Conservation (phyloP, 1,140 invertebrate species). For the Sitophilus oryzae region DNA sequence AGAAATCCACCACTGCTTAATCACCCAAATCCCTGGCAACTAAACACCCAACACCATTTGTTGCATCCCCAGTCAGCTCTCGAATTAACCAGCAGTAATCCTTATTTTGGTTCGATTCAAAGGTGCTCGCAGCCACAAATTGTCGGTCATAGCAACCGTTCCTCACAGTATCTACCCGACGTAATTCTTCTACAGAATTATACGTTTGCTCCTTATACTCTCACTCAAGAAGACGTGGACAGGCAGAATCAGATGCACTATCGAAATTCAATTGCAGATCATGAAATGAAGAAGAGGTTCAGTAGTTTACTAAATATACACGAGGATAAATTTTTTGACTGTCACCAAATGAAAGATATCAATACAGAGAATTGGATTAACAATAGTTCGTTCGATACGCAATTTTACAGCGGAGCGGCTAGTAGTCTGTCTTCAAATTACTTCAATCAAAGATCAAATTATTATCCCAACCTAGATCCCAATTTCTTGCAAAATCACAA, state of each 20-base stretch:
- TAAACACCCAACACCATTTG: conserved; percentile 7
- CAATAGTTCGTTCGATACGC: conserved; percentile 14
- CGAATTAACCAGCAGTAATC: conserved; percentile 24
- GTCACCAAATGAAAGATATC: conserved; percentile 20
- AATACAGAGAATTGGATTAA: conserved; percentile 23
- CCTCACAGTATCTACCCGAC: conserved; percentile 28
- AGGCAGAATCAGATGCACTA: conserved; percentile 22
- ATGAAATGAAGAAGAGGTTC: conserved; percentile 31
- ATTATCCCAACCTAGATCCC: conserved; percentile 20
- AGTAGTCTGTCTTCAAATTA: conserved; percentile 11
- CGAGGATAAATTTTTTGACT: conserved; percentile 22
- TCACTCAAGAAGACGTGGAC: conserved; percentile 8
- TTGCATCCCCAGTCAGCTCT: conserved; percentile 16
- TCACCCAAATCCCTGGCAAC: conserved; percentile 22
- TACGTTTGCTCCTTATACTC: conserved; percentile 15
- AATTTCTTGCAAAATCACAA: conserved; percentile 18
- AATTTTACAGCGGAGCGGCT: conserved; percentile 1
- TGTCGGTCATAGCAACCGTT: neutral
- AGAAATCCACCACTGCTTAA: conserved; percentile 33
- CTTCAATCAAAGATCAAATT: conserved; percentile 19
- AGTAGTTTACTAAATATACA: conserved; percentile 30
- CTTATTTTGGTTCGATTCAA: conserved; percentile 35
- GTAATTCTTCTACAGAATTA: conserved; percentile 36
- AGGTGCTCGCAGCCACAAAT: conserved; percentile 6
- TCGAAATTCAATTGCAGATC: conserved; percentile 25